These are phyloP conservation scores for Solenodon paradoxus DNA, from an alignment of 2,113 vertebrate genomes.

Conservation along the genomic window DNA sequence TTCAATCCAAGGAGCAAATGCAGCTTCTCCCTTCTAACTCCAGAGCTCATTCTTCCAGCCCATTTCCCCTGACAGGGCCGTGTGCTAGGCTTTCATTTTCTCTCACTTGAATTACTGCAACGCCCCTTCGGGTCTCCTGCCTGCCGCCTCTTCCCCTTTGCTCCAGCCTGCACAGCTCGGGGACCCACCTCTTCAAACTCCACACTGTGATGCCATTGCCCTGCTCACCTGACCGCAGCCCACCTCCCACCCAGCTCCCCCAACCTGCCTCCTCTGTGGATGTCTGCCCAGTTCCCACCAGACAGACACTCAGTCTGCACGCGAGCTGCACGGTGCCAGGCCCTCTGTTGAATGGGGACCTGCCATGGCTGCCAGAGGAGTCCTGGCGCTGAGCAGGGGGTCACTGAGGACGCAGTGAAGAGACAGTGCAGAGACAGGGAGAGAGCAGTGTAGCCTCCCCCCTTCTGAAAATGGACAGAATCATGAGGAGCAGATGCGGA, in stretches of 20 bases:
- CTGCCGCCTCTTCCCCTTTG: not conserved
- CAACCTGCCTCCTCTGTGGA: not conserved
- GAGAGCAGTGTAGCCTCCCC: not conserved
- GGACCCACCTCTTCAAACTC: not conserved
- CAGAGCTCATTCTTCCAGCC: not conserved
- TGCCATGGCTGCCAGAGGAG: not conserved
- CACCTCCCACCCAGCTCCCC: not conserved
- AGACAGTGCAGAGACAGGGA: not conserved
- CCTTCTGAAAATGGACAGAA: constrained; percentile 61
- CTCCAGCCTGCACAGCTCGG: not conserved
- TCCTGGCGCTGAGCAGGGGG: not conserved
- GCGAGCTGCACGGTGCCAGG: fast-evolving
- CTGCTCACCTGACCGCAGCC: not conserved
- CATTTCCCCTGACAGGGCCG: not conserved
- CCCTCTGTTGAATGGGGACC: not conserved
- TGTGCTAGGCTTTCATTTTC: not conserved
- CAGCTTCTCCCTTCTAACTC: not conserved
- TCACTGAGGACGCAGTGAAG: no score
- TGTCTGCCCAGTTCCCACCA: not conserved
- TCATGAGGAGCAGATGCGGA: constrained; percentile 69
- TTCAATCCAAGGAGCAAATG: not conserved
- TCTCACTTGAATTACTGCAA: not conserved
- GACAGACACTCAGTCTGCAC: fast-evolving
- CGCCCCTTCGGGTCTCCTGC: not conserved
- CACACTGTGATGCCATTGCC: not conserved